Evolutionary conservation across 2,797 vertebrate genomes (phyloP).

Genomic region (Oceanodroma leucorhoa): DNA sequence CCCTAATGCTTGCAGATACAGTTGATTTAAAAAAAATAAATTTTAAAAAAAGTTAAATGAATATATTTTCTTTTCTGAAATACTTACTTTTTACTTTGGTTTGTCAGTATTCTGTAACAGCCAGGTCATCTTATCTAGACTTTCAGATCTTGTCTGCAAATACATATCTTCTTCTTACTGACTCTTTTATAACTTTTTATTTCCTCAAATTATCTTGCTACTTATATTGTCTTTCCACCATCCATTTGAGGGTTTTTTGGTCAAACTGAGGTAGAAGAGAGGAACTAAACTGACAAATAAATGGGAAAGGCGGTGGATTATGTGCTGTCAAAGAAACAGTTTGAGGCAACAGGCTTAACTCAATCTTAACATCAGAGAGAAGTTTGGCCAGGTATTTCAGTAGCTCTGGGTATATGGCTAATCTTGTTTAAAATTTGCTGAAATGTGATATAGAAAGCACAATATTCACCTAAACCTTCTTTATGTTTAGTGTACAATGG

Average conservation of each 20-base stretch:
- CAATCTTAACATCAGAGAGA: neutral
- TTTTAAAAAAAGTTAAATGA: neutral
- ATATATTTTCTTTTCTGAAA: neutral
- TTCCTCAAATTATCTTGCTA: neutral
- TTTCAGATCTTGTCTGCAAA: neutral
- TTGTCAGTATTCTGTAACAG: neutral
- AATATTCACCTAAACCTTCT: neutral
- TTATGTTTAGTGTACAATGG: neutral
- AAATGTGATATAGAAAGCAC: accelerated
- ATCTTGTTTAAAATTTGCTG: neutral
- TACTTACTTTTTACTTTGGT: neutral
- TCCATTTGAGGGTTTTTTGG: neutral
- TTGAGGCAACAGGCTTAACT: neutral
- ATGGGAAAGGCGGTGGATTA: neutral
- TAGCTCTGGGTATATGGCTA: neutral
- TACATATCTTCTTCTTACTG: neutral
- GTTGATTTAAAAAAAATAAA: neutral
- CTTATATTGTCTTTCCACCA: neutral
- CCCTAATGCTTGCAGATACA: neutral
- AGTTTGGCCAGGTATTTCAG: neutral
- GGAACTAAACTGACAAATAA: neutral
- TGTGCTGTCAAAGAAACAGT: neutral
- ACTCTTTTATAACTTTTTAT: neutral
- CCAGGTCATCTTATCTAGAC: neutral
- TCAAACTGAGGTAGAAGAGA: neutral